phyloP scores from a whole-genome alignment of 2,888 invertebrate species.

The Diarsia mendica region DNA sequence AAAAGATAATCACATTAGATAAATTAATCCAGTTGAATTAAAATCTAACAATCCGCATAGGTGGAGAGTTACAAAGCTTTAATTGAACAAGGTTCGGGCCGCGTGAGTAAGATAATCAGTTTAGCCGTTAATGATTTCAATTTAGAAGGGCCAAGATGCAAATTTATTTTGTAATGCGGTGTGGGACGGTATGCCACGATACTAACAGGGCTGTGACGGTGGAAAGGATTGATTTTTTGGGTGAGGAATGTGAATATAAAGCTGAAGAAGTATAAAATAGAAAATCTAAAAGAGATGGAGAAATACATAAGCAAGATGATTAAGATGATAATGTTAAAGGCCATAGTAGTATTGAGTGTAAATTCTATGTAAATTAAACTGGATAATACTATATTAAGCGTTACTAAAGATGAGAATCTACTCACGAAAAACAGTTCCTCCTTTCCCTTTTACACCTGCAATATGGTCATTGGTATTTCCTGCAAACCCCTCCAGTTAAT shows the following conservation, averaged over 20 bases:
- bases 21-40: conserved; percentile 66
- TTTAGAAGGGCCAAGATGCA: conserved; percentile 87
- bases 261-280: not conserved
- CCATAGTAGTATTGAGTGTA: not conserved
- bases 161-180: conserved; percentile 81
- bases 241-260: not conserved
- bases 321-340: no score
- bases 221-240: not conserved
- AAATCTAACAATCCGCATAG: conserved; percentile 87
- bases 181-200: conserved; percentile 77
- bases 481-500: conserved; percentile 21
- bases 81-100: conserved; percentile 84
- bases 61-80: conserved; percentile 86
- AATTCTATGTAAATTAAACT: not conserved
- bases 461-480: conserved; percentile 19
- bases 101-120: conserved; percentile 90
- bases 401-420: not conserved
- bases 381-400: no score
- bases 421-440: not conserved
- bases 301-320: not conserved
- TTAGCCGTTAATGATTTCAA: conserved; percentile 87
- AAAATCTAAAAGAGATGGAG: not conserved
- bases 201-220: conserved; percentile 46
- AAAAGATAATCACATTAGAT: conserved; percentile 64
- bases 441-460: conserved; percentile 16